Evolutionary conservation across 2,888 invertebrate genomes (phyloP).

Genomic region (Drosophila affinis): DNA sequence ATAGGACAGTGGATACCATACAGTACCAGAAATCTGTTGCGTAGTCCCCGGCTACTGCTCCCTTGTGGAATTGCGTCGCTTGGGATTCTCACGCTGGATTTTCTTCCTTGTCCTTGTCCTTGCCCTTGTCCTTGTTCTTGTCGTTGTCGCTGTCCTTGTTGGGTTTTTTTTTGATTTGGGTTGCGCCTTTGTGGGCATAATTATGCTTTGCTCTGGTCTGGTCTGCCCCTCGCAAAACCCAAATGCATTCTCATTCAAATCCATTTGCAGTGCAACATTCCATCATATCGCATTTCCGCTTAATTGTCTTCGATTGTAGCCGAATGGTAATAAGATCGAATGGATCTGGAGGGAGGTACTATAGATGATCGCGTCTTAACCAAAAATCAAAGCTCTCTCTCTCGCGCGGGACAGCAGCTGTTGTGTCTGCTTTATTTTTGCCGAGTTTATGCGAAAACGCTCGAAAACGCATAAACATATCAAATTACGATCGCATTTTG

Average conservation of each 20-base stretch:
- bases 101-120: constrained; percentile 23
- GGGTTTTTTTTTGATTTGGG: constrained; percentile 66
- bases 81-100: constrained; percentile 66
- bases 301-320: constrained; percentile 56
- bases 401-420: constrained; percentile 46
- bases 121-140: constrained; percentile 39
- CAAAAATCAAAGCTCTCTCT: constrained; percentile 13
- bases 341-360: constrained; percentile 19
- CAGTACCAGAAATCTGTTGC: constrained; percentile 59
- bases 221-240: constrained; percentile 16
- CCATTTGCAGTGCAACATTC: constrained; percentile 59
- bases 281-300: constrained; percentile 72
- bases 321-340: not conserved
- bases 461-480: constrained; percentile 70
- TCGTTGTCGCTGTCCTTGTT: constrained; percentile 13
- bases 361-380: constrained; percentile 29
- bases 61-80: constrained; percentile 55
- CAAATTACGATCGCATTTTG: constrained; percentile 62
- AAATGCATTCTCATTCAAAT: constrained; percentile 60
- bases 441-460: constrained; percentile 59
- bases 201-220: constrained; percentile 42
- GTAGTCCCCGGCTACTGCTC: constrained; percentile 34
- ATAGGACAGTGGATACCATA: constrained; percentile 60
- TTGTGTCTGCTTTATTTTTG: constrained; percentile 39
- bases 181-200: constrained; percentile 64